Conservation (phyloP, 2,888 invertebrate species). For the Platycheirus albimanus region DNA sequence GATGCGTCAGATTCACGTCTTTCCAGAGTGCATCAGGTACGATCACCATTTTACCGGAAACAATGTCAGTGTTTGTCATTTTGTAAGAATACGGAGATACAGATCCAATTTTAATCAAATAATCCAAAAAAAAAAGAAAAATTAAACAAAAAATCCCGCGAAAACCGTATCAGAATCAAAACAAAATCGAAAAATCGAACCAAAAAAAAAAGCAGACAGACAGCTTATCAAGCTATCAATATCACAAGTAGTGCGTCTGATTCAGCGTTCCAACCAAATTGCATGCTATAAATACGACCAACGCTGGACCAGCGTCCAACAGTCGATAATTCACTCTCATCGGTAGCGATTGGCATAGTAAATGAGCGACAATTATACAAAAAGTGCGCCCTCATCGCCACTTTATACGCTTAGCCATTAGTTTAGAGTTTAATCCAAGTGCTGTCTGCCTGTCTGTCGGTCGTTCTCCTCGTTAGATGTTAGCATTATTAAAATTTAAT, state of each 20-base stretch:
- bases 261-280: slow-evolving; percentile 12
- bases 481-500: slow-evolving; percentile 48
- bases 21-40: slow-evolving; percentile 6
- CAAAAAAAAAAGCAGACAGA: slow-evolving; percentile 10
- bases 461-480: not conserved
- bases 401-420: slow-evolving; percentile 30
- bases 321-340: slow-evolving; percentile 61
- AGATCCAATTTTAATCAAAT: too few relatives aligned
- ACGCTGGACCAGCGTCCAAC: slow-evolving; percentile 59
- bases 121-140: too few relatives aligned
- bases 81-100: too few relatives aligned
- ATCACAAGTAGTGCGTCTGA: slow-evolving; percentile 31
- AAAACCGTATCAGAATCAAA: slow-evolving; percentile 1
- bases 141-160: too few relatives aligned
- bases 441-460: slow-evolving; percentile 16
- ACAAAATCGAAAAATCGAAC: slow-evolving; percentile 1
- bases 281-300: slow-evolving; percentile 69
- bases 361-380: slow-evolving; percentile 42
- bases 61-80: too few relatives aligned
- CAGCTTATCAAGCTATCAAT: slow-evolving; percentile 59
- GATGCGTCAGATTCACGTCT: too few relatives aligned
- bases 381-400: slow-evolving; percentile 15
- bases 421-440: slow-evolving; percentile 22
- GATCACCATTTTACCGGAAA: too few relatives aligned
- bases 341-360: slow-evolving; percentile 25